Conservation (phyloP, 2,797 vertebrate genomes). For the Halcyon chelicuti region DNA sequence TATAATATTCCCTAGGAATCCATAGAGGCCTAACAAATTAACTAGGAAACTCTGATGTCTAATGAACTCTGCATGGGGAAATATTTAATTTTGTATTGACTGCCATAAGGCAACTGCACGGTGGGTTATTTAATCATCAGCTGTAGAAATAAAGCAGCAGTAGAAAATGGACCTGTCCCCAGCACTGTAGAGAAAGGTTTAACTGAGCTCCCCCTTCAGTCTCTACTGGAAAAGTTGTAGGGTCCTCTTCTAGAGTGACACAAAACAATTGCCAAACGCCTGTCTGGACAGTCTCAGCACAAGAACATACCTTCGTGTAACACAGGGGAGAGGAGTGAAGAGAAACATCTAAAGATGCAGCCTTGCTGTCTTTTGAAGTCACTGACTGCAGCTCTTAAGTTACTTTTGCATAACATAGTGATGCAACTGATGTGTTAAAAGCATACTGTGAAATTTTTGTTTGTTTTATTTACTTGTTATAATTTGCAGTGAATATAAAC, state of each 20-base stretch:
- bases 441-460: not conserved
- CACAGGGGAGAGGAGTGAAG: rapidly evolving
- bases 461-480: not conserved
- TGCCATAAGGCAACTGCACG: conserved; percentile 58
- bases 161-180: not conserved
- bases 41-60: conserved; percentile 67
- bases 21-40: conserved; percentile 71
- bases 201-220: not conserved
- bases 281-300: not conserved
- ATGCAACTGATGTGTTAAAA: not conserved
- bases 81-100: conserved; percentile 68
- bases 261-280: not conserved
- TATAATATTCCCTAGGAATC: conserved; percentile 72
- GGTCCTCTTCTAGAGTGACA: not conserved
- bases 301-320: not conserved
- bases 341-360: not conserved
- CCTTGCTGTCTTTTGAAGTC: not conserved
- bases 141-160: conserved; percentile 52
- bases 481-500: not conserved
- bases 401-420: not conserved
- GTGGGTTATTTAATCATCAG: conserved; percentile 71
- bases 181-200: not conserved
- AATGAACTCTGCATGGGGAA: conserved; percentile 74
- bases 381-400: not conserved
- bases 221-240: not conserved